A percentile compares a stretch with the other conserved stretches of the same genome.
These are phyloP conservation scores for Neoarius graeffei DNA, from an alignment of 2,113 vertebrate species.

Conservation along the genomic window DNA sequence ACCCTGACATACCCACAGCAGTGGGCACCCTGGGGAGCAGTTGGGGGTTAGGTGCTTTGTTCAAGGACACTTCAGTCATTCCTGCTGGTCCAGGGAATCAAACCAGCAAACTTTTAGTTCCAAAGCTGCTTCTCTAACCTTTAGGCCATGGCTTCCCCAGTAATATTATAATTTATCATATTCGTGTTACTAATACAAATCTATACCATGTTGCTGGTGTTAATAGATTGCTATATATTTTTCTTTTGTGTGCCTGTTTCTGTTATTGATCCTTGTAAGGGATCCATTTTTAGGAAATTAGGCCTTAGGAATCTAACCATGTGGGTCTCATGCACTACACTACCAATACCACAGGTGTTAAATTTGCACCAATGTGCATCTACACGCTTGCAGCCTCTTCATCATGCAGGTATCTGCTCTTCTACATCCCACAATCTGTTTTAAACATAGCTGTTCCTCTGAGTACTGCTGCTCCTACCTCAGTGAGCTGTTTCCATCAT, in stretches of 20 bases:
- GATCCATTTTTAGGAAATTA: background rate
- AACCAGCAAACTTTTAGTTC: too few species aligned
- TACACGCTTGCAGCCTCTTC: background rate
- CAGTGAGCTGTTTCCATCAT: constrained; percentile 36
- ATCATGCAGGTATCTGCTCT: background rate
- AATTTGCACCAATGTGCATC: background rate
- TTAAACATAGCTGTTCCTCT: constrained; percentile 31
- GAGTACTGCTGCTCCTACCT: constrained; percentile 16
- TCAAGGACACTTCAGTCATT: too few species aligned
- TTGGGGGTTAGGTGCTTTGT: too few species aligned
- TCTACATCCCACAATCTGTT: background rate
- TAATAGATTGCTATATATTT: background rate
- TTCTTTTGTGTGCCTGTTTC: background rate
- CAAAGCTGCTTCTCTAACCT: too few species aligned
- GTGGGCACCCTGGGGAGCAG: too few species aligned
- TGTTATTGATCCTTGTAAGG: background rate
- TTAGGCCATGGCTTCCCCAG: too few species aligned
- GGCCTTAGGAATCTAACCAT: background rate
- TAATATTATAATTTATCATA: background rate
- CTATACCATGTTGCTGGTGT: background rate
- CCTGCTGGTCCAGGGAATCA: too few species aligned
- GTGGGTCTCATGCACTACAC: too few species aligned
- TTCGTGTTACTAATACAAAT: background rate
- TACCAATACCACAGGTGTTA: background rate
- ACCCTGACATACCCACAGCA: too few species aligned